Conservation (phyloP, 2,797 vertebrate genomes). For the Liasis olivaceus region DNA sequence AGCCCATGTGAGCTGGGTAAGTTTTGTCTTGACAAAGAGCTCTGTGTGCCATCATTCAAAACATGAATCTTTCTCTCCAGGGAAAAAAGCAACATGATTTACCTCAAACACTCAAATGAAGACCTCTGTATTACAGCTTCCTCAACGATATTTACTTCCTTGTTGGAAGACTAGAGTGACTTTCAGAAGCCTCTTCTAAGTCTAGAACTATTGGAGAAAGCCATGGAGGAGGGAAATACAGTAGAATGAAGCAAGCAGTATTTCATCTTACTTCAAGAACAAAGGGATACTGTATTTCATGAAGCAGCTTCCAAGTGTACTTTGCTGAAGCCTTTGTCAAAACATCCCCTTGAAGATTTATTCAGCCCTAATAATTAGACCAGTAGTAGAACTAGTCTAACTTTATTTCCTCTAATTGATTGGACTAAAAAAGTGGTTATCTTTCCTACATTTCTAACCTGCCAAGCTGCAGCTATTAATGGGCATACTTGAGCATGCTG, state of each 20-base stretch:
- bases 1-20: not conserved
- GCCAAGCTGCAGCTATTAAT: not conserved
- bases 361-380: not conserved
- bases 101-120: not conserved
- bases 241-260: not conserved
- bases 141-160: not conserved
- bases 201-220: not conserved
- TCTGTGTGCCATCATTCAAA: not conserved
- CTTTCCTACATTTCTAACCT: not conserved
- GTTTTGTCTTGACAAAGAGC: not conserved
- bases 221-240: not conserved
- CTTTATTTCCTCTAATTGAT: not conserved
- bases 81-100: not conserved
- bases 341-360: not conserved
- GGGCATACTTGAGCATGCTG: not conserved
- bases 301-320: not conserved
- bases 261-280: not conserved
- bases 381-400: not conserved
- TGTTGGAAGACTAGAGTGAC: not conserved
- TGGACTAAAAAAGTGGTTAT: not conserved
- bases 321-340: not conserved
- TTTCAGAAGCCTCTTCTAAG: not conserved
- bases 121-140: not conserved
- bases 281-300: not conserved
- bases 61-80: not conserved